Conservation (phyloP, 1,140 invertebrate genomes). For the Bombus waltoni region DNA sequence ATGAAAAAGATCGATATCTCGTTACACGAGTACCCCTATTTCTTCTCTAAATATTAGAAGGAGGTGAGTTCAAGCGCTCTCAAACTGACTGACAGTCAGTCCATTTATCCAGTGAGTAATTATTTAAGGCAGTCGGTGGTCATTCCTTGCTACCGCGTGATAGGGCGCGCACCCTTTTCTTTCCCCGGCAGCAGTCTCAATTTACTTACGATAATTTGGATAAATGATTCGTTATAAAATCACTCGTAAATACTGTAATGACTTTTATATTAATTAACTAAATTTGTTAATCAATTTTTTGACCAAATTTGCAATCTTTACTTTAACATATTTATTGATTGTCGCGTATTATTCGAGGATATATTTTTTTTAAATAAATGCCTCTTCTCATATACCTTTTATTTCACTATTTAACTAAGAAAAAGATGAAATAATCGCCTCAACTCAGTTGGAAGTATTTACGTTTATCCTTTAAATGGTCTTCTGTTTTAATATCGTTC, state of each 20-base stretch:
- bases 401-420: too few relatives aligned
- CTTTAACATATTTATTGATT: too few relatives aligned
- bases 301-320: too few relatives aligned
- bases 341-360: too few relatives aligned
- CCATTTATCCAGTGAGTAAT: constrained; percentile 54
- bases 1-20: constrained; percentile 50
- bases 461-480: too few relatives aligned
- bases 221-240: background rate
- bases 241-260: background rate
- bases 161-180: constrained; percentile 55
- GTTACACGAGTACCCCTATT: constrained; percentile 33
- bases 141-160: constrained; percentile 63
- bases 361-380: too few relatives aligned
- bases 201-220: background rate
- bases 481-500: too few relatives aligned
- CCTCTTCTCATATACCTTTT: too few relatives aligned
- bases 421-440: too few relatives aligned
- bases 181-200: constrained; percentile 7
- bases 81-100: constrained; percentile 42
- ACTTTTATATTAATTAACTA: background rate
- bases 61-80: constrained; percentile 23
- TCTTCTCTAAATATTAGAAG: constrained; percentile 54
- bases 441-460: too few relatives aligned
- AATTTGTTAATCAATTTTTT: too few relatives aligned
- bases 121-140: constrained; percentile 61